A percentile compares a stretch with the other conserved stretches of the same genome.
Conservation (phyloP, 1,140 invertebrate genomes). For the Drosophila willistoni region DNA sequence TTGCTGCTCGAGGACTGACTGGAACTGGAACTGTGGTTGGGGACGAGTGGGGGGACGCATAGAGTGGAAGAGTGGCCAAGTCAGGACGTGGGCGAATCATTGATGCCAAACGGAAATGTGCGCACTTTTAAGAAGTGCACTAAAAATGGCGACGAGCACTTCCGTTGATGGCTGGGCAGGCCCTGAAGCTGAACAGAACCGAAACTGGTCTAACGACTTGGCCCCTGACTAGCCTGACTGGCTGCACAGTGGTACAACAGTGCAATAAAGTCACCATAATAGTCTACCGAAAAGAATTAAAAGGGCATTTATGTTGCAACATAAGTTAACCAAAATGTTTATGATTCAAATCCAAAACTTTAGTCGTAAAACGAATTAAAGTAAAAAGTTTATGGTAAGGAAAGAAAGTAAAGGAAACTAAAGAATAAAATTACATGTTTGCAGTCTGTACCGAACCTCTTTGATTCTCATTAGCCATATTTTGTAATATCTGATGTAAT, state of each 20-base stretch:
- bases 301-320: too few relatives aligned
- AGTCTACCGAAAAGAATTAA: neutral
- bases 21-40: neutral
- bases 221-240: constrained; percentile 31
- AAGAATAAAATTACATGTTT: too few relatives aligned
- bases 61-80: constrained; percentile 25
- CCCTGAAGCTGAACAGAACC: constrained; percentile 40
- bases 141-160: constrained; percentile 82
- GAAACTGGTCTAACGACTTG: constrained; percentile 18
- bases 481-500: too few relatives aligned
- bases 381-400: too few relatives aligned
- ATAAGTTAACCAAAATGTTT: too few relatives aligned
- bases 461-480: too few relatives aligned
- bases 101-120: constrained; percentile 81
- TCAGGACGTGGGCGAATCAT: constrained; percentile 59
- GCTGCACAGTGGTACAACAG: constrained; percentile 9
- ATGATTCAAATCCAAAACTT: too few relatives aligned
- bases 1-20: neutral
- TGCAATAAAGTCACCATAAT: neutral
- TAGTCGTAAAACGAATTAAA: too few relatives aligned
- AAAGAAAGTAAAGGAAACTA: too few relatives aligned
- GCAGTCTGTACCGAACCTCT: too few relatives aligned
- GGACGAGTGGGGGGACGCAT: neutral
- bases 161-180: constrained; percentile 64
- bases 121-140: constrained; percentile 79